A percentile compares a stretch with the other conserved stretches of the same genome.
Conservation (phyloP, 2,113 vertebrate species). For the Notechis scutatus region DNA sequence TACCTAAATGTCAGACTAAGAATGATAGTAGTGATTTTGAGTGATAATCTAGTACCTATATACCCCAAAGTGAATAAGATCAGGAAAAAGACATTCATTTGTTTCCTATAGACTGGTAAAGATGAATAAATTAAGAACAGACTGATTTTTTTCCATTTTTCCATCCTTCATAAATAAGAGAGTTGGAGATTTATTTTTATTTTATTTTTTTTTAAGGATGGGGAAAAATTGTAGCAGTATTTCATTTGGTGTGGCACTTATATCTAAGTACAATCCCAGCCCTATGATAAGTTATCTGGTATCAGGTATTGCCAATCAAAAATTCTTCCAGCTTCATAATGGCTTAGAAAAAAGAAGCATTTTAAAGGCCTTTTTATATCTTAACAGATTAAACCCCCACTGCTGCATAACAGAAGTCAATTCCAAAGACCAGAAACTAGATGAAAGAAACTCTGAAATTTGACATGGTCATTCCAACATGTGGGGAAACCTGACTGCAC, state of each 20-base stretch:
- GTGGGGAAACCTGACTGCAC: neutral
- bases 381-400: neutral
- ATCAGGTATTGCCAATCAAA: neutral
- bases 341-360: neutral
- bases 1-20: neutral
- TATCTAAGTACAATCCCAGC: neutral
- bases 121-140: neutral
- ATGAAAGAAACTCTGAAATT: neutral
- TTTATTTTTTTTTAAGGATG: neutral
- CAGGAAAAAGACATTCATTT: neutral
- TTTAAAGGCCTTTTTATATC: neutral
- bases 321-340: neutral
- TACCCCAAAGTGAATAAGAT: neutral
- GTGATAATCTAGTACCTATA: neutral
- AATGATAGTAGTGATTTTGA: neutral
- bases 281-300: neutral
- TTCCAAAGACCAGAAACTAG: neutral
- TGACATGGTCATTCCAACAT: neutral
- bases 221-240: neutral
- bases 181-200: neutral
- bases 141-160: neutral
- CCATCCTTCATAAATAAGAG: neutral
- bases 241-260: neutral
- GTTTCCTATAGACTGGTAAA: neutral
- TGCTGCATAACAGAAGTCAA: neutral